Conservation (phyloP, 2,888 invertebrate genomes). For the Tetropium fuscum region DNA sequence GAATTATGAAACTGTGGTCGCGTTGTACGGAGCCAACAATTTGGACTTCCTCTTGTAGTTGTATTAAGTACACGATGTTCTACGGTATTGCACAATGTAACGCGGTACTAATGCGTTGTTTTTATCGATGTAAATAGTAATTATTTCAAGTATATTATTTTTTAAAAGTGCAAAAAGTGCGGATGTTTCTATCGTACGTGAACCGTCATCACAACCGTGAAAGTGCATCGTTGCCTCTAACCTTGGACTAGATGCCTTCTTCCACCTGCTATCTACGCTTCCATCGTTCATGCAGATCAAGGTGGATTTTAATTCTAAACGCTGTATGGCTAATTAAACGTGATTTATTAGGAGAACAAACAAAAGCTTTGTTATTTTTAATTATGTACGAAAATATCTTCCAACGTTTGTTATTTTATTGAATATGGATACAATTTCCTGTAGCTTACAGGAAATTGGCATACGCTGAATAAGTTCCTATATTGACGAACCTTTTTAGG, state of each 20-base stretch:
- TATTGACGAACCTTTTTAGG: too few species aligned
- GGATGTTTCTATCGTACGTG: slow-evolving; percentile 44
- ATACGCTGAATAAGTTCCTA: too few species aligned
- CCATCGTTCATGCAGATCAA: slow-evolving; percentile 33
- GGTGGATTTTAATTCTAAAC: slow-evolving; percentile 29
- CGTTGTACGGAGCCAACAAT: slow-evolving; percentile 14
- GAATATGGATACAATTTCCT: too few species aligned
- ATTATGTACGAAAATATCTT: too few species aligned
- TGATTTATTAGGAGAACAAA: slow-evolving; percentile 6
- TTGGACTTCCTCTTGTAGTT: slow-evolving; percentile 21
- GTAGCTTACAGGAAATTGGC: too few species aligned
- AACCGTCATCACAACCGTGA: slow-evolving; percentile 47
- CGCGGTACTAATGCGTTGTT: slow-evolving; percentile 13
- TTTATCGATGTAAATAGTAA: slow-evolving; percentile 15
- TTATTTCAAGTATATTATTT: slow-evolving; percentile 30
- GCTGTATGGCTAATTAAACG: slow-evolving; percentile 5
- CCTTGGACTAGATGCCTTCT: slow-evolving; percentile 49
- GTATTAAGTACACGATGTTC: slow-evolving; percentile 13
- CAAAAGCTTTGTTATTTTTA: too few species aligned
- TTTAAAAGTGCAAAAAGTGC: slow-evolving; percentile 39
- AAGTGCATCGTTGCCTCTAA: slow-evolving; percentile 42
- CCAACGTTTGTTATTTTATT: too few species aligned
- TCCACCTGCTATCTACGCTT: slow-evolving; percentile 42
- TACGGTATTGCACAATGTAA: slow-evolving; percentile 22
- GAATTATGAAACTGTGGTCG: slow-evolving; percentile 16